Base-by-base conservation (phyloP, 2,113 vertebrate genomes). In the Embiotoca jacksoni region DNA sequence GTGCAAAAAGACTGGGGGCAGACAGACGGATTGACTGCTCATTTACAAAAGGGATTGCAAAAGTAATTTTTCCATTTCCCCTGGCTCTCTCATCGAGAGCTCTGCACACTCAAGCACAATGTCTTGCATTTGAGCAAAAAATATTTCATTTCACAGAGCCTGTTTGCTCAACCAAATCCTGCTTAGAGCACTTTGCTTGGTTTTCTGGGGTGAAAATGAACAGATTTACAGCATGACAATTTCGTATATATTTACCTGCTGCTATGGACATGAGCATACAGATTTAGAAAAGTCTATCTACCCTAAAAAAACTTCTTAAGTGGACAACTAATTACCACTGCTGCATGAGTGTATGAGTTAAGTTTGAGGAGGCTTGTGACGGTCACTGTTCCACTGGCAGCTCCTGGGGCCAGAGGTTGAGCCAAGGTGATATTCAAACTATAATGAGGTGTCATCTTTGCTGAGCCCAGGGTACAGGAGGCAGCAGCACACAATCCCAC, bases 361-460 rank as follows among this genome's bases (percentile, higher is more conserved):
- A 70, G 65, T 50, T 47, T 57, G 55, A 68, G 55, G 56, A 63
- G 13, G 44, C 39, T 50, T 41, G 8, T 52, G n/a, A 14, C 0
- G 10, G 23, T 36, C 56, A 15, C 50, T 1, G 31, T 47, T 71
- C 75, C 30, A 37, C 23, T 57, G 46, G 60, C 49, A 36, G 36
- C 7, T 30, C 56, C 33, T 16, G 7, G 30, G 60, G 60, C 64
- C 54, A 54, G 35, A 59, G 74, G 73, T 70, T 66, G 56, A 87
- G 57, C 61, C 71, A 62, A 60, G 77, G 61, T 74, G 59, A 72
- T 55, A 55, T 76, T 30, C 3, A 3, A 37, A 58, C 67, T 57
- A 41, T 87, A 92, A 88, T 86, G 75, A 88, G 86, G 49, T 84
- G 79, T 72, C 83, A 78, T 69, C 23, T 56, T 76, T 72, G 10